Percentiles rank a stretch among this genome's conserved stretches.
These are phyloP conservation scores for Anhinga rufa DNA, from an alignment of 2,113 vertebrate genomes.

Conservation along the genomic window DNA sequence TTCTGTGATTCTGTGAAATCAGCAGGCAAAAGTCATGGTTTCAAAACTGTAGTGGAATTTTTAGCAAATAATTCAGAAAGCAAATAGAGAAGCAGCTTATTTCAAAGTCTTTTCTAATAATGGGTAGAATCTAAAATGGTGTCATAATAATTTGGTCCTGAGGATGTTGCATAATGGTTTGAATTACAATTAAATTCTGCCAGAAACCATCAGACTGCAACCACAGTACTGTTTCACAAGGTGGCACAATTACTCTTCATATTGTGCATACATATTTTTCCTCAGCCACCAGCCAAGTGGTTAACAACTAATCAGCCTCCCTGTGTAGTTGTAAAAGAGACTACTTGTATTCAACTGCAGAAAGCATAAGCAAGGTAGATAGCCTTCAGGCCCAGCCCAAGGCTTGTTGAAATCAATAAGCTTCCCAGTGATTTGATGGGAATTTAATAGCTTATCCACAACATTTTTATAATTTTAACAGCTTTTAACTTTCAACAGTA, in stretches of 20 bases:
- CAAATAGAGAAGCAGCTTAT: neutral
- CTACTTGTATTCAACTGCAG: neutral
- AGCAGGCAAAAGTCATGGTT: neutral
- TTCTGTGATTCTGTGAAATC: too few relatives aligned
- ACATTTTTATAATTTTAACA: neutral
- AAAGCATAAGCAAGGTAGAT: neutral
- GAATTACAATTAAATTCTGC: neutral
- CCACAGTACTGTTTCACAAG: constrained; percentile 55
- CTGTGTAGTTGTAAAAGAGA: neutral
- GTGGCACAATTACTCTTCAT: constrained; percentile 54
- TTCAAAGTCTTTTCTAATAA: neutral
- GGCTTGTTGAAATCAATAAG: neutral
- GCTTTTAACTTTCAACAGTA: neutral
- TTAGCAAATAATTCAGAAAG: neutral
- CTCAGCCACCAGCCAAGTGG: neutral
- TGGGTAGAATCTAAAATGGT: neutral
- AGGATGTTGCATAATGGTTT: neutral
- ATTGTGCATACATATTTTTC: neutral
- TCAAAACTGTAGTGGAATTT: neutral
- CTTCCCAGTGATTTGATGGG: neutral
- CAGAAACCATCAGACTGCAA: constrained; percentile 31
- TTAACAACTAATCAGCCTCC: neutral
- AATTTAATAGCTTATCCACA: neutral
- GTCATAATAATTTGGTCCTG: neutral
- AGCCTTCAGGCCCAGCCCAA: neutral